phyloP scores from a whole-genome alignment of 2,888 invertebrate genomes.

The Nemurella pictetii region DNA sequence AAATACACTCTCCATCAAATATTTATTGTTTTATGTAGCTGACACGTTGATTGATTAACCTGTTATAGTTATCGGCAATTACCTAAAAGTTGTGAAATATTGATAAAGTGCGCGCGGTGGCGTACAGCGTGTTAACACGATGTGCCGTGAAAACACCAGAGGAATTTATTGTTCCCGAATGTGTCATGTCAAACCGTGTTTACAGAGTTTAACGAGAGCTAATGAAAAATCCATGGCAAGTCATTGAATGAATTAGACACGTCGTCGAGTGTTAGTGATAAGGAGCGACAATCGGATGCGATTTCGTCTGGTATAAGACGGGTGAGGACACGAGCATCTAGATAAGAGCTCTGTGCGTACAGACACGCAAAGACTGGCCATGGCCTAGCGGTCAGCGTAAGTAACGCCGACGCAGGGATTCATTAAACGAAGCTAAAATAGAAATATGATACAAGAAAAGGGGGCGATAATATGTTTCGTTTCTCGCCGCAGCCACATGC shows the following conservation, averaged over 20 bases:
- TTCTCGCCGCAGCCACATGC: background rate
- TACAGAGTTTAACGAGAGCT: background rate
- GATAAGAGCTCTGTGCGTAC: background rate
- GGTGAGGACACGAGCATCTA: background rate
- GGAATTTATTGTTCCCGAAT: background rate
- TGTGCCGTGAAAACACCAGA: background rate
- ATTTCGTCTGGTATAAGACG: background rate
- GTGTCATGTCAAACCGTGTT: background rate
- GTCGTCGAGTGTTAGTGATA: background rate
- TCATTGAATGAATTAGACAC: background rate
- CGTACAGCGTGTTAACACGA: background rate
- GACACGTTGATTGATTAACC: conserved; percentile 22
- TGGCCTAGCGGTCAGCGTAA: background rate
- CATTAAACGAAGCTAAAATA: background rate
- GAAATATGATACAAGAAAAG: background rate
- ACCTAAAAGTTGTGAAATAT: background rate
- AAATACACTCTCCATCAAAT: conserved; percentile 3
- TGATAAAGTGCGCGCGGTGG: background rate
- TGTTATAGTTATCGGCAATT: background rate
- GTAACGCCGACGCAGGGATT: background rate
- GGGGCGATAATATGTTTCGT: background rate
- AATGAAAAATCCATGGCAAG: background rate
- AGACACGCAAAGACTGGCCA: background rate
- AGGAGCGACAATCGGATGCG: background rate
- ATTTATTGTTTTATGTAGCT: background rate